Conservation (phyloP, 2,113 vertebrate genomes). For the Lates calcarifer region DNA sequence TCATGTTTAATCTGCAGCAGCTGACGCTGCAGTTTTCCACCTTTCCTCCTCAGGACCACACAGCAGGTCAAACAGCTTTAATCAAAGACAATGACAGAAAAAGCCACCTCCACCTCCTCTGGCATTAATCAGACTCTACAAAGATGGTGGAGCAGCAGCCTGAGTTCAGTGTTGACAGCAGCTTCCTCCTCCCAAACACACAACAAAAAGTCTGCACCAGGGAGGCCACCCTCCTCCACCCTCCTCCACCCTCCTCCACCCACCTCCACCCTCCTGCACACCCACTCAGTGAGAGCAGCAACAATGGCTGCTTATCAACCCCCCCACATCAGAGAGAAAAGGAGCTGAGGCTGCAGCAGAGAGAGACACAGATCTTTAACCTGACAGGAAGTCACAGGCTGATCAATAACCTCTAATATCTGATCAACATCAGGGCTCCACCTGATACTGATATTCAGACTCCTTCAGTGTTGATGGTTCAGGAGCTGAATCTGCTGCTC, state of each 20-base stretch:
- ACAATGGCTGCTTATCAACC: slow-evolving; percentile 50
- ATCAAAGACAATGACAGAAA: slow-evolving; percentile 8
- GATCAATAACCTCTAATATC: neutral
- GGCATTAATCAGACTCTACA: slow-evolving; percentile 62
- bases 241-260: no score
- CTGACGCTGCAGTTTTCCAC: neutral
- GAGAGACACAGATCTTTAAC: neutral
- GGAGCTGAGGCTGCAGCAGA: neutral
- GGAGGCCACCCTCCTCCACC: neutral
- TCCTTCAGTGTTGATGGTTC: no score
- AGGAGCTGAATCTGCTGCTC: no score
- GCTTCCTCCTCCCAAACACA: neutral
- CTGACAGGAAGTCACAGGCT: neutral
- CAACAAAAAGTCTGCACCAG: neutral
- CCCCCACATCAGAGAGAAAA: neutral
- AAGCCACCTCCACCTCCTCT: neutral
- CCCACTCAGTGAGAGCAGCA: slow-evolving; percentile 14
- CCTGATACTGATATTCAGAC: no score
- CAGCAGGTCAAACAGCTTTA: slow-evolving; percentile 7
- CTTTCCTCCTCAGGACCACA: neutral
- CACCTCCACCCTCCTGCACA: no score
- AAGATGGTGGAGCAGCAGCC: slow-evolving; percentile 31
- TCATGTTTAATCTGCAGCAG: no score
- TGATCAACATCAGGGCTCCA: neutral
- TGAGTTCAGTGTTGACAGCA: neutral